Evolutionary conservation across 2,113 vertebrate species (phyloP), one percentile per base, ranked within the genome.

Genomic region (Donacobius atricapilla): DNA sequence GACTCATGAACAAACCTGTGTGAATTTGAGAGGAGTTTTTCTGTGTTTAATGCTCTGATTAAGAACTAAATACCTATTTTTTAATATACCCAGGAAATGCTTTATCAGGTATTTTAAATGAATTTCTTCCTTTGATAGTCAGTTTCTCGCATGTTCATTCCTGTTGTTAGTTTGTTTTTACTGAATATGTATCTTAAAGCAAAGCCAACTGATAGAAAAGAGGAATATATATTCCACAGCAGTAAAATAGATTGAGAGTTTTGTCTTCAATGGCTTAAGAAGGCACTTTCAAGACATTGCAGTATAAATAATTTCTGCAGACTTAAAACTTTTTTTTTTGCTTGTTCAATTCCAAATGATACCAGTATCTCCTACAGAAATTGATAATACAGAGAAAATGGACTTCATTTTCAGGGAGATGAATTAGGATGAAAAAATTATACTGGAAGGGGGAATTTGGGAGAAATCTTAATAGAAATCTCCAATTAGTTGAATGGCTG

Each of bases 401-500:
- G 94, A 92, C 83, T 84, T 83, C 42, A 83, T 93, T 85, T 92
- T 61, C 78, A 87, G 42, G 51, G 45, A 79, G 58, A 28, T 87
- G 37, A 92, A 48, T 91, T 88, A 90, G 81, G 61, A 82, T 87
- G 65, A 93, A 63, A 91, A 89, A 81, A 84, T 77, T 66, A 91
- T 95, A 47, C 57, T 87, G 78, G 66, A 95, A 92, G 6, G 70
- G 37, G 66, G 47, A 95, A 92, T 94, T 94, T 73, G 56, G 44
- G 60, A 91, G 73, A 85, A 95, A 91, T 97, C 92, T 91, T 94
- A 97, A 97, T 92, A 83, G 95, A 97, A 97, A 93, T 96, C 94
- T 97, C 89, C 78, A 85, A 93, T 97, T 97, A 93, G 93, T 84
- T 95, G 94, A 93, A 89, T 75, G 86, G 40, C 70, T 96, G 69